A percentile compares a stretch with the other conserved stretches of the same genome.
Evolutionary conservation across 2,888 invertebrate genomes (phyloP).

Genomic region (Rosalia funebris): DNA sequence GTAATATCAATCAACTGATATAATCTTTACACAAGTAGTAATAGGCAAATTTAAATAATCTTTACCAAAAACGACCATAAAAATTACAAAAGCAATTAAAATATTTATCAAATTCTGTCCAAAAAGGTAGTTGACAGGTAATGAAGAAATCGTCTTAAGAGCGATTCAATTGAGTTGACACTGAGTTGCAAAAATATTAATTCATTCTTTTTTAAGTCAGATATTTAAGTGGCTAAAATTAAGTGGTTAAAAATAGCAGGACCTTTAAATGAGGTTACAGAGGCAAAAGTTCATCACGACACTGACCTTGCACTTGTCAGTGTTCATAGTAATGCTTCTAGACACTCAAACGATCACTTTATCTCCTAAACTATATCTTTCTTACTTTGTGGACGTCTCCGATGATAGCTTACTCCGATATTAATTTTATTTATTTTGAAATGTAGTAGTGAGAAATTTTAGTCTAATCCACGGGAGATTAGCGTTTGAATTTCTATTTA

Average conservation of each 20-base stretch:
- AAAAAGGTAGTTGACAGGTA: too few relatives aligned
- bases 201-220: too few relatives aligned
- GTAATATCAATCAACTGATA: too few relatives aligned
- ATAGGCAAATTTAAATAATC: too few relatives aligned
- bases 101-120: too few relatives aligned
- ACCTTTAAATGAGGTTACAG: background rate
- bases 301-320: background rate
- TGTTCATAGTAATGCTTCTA: background rate
- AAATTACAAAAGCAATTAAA: too few relatives aligned
- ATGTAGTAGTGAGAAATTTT: conserved; percentile 16
- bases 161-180: too few relatives aligned
- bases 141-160: too few relatives aligned
- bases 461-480: conserved; percentile 9
- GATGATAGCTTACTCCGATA: conserved; percentile 1
- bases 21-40: too few relatives aligned
- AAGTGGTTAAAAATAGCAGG: background rate
- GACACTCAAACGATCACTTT: background rate
- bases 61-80: too few relatives aligned
- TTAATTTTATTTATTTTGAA: conserved; percentile 24
- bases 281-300: background rate
- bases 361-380: background rate
- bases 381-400: background rate
- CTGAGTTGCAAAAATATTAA: too few relatives aligned
- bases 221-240: background rate
- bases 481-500: conserved; percentile 20